Evolutionary conservation across 2,888 invertebrate genomes (phyloP), one percentile per base, ranked within the genome.

Genomic region (Nemapogon koenigi): DNA sequence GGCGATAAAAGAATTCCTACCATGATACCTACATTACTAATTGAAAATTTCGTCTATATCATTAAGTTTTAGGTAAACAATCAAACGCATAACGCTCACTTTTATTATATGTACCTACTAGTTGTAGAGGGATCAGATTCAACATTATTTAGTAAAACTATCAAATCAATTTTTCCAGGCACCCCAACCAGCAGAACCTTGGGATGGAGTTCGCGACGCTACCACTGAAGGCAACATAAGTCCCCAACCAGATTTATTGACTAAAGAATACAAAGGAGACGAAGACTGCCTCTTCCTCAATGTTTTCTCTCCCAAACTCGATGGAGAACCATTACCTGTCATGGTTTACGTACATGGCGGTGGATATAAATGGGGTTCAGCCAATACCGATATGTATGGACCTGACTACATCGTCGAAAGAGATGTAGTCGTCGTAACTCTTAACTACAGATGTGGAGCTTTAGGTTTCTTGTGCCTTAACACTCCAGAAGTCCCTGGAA

Each of bases 271-370:
- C 41, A 51, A 62, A 0, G 86, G 86, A 0, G 70, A 62, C 36
- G 88, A 89, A 48, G 87, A 88, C 58, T 89, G 88, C 48, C 73
- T 89, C 0, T 87, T 85, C 54, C 65, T 89, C 2, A 89, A 88
- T 54, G 81, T 88, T 0, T 86, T 83, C 61, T 82, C 84, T 0
- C 85, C 87, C 1, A 80, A 72, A 43, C 56, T 86, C 32, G 76
- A 81, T 32, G 62, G 65, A 0, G 63, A 61, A 1, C 65, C 68
- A 50, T 60, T 73, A 0, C 83, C 84, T 0, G 83, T 83, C 4
- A 83, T 84, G 82, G 57, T 84, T 2, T 83, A 59, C 57, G 65
- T 83, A 35, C 83, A 84, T 30, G 83, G 83, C 2, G 83, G 84
- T 0, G 82, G 69, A 0, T 81, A 80, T 48, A 52, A 63, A 6